Conservation (phyloP, 2,113 vertebrate genomes). For the Thymallus thymallus region DNA sequence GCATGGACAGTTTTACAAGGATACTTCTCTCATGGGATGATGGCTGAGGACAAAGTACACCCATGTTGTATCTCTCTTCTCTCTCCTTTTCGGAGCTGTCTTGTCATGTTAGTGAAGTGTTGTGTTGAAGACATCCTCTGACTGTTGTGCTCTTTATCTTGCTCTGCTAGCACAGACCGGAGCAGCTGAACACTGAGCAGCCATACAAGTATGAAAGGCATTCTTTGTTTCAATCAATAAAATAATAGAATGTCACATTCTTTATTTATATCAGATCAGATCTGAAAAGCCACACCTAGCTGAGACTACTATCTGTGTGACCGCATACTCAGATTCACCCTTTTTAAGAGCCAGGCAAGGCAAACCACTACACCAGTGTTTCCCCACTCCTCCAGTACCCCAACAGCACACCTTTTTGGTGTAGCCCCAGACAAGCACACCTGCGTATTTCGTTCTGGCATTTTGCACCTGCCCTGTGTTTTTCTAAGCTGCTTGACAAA, state of each 20-base stretch:
- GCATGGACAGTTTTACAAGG: slow-evolving; percentile 47
- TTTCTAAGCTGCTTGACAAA: too few species aligned
- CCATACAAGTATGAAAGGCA: slow-evolving; percentile 34
- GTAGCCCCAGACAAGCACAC: too few species aligned
- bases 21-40: slow-evolving; percentile 26
- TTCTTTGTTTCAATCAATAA: slow-evolving; percentile 27
- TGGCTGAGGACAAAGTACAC: slow-evolving; percentile 47
- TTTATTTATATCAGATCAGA: slow-evolving; percentile 35
- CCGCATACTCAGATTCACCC: slow-evolving; percentile 22
- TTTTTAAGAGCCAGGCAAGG: neutral
- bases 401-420: too few species aligned
- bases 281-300: slow-evolving; percentile 20
- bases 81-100: neutral
- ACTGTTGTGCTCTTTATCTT: neutral
- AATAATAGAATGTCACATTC: slow-evolving; percentile 25
- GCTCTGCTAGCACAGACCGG: neutral
- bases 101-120: neutral
- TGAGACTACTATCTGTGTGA: slow-evolving; percentile 29
- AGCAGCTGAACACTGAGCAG: neutral
- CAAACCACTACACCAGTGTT: too few species aligned
- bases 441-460: too few species aligned
- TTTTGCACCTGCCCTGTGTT: too few species aligned
- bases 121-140: neutral
- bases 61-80: slow-evolving; percentile 11
- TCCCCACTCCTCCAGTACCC: too few species aligned